Percentiles rank a stretch among this genome's conserved stretches.
phyloP scores from a whole-genome alignment of 2,888 invertebrate species.

The Epirrhoe alternata region DNA sequence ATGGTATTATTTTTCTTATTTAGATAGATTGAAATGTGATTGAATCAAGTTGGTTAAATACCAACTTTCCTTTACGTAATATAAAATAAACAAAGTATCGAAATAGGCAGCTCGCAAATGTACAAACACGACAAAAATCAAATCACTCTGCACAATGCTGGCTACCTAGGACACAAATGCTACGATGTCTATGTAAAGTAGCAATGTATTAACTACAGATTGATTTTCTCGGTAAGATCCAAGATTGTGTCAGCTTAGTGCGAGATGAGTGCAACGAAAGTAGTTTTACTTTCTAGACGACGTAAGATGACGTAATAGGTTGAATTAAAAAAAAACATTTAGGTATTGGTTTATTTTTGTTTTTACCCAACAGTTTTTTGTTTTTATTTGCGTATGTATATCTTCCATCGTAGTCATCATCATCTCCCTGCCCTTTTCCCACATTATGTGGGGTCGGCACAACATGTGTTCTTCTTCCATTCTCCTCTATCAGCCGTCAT shows the following conservation, averaged over 20 bases:
- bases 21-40: background rate
- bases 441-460: too few relatives aligned
- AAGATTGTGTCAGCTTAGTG: conserved; percentile 34
- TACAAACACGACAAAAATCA: background rate
- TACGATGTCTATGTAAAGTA: conserved; percentile 7
- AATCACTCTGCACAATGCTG: background rate
- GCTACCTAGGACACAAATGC: too few relatives aligned
- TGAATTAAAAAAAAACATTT: background rate
- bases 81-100: background rate
- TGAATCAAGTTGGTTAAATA: background rate
- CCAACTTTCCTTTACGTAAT: background rate
- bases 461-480: too few relatives aligned
- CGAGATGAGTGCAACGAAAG: conserved; percentile 39
- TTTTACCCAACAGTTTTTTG: too few relatives aligned
- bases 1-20: background rate
- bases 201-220: conserved; percentile 19
- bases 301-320: conserved; percentile 10
- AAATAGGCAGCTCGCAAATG: background rate
- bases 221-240: conserved; percentile 11
- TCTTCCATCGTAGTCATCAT: too few relatives aligned
- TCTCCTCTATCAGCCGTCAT: too few relatives aligned
- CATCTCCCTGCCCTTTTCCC: too few relatives aligned
- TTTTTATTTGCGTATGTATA: too few relatives aligned
- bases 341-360: too few relatives aligned
- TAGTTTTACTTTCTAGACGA: conserved; percentile 21